Evolutionary conservation across 2,888 invertebrate species (phyloP), one percentile per base, ranked within the genome.

Genomic region (Lottia gigantea): DNA sequence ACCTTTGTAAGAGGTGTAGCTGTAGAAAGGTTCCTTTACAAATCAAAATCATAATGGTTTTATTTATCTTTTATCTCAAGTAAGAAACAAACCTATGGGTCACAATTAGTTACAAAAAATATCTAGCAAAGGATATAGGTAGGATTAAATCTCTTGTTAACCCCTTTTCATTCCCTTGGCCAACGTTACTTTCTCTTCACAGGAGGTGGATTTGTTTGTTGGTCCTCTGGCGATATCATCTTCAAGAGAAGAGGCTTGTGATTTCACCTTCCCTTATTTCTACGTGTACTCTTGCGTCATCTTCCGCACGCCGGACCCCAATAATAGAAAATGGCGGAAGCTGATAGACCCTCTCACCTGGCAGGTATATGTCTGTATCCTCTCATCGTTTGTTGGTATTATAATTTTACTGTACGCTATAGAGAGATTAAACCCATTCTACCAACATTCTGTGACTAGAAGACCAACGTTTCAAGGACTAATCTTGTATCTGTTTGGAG

Each of bases 181-280:
- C n/a, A 31, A 31, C 6, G 6, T 40, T 1, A 40, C 7, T 40
- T 4, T 55, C 23, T 40, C n/a, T 12, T 25, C 40, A 8, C 85
- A 95, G 95, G 93, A 94, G 85, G 95, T 94, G 0, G 96, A 97
- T 83, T 91, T 96, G 64, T 93, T 93, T 0, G 91, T 95, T 0
- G 93, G 94, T 0, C 93, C 95, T 0, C 88, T 96, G 55, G 94
- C 94, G 8, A 95, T 96, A 94, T 95, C 95, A 3, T 94, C 95
- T 0, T 95, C 95, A 77, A 91, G 95, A 49, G 95, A 95, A 85
- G 94, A 95, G 88, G 94, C 95, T 0, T 93, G 96, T 1, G 96
- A 96, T 87, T 96, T 95, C 82, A 93, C 96, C 3, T 94, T 95
- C 0, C 96, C 96, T 0, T 96, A 77, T 67, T 77, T 70, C 71